Evolutionary conservation across 2,797 vertebrate species (phyloP).

Genomic region (Catamblyrhynchus diadema): DNA sequence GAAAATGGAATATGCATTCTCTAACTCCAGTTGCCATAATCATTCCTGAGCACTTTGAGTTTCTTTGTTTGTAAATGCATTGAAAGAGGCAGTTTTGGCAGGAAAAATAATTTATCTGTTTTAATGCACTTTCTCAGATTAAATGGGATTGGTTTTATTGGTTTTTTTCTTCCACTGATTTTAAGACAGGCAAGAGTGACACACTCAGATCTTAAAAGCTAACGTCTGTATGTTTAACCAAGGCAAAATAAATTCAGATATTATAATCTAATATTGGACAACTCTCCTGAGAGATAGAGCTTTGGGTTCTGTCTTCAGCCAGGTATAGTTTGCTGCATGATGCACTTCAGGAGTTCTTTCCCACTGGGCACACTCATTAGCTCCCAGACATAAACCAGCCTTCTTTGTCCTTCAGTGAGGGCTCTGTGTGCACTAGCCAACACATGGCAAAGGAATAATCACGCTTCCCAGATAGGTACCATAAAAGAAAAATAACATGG

Average conservation of each 20-base stretch:
- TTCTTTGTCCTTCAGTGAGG: neutral
- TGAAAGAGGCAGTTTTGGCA: neutral
- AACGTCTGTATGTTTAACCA: neutral
- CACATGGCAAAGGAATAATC: neutral
- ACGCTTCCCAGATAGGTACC: neutral
- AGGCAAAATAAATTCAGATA: neutral
- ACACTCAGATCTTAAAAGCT: neutral
- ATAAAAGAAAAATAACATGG: neutral
- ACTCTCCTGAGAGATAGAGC: neutral
- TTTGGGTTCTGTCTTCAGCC: neutral
- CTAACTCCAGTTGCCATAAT: neutral
- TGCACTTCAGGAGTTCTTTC: neutral
- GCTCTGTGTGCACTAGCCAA: neutral
- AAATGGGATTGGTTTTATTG: neutral
- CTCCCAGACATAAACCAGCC: neutral
- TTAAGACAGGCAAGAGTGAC: neutral
- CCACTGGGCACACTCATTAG: neutral
- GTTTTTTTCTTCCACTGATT: accelerated
- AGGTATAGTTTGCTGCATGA: neutral
- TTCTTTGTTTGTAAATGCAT: neutral
- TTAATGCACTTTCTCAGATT: neutral
- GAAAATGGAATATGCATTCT: neutral
- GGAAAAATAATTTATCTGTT: neutral
- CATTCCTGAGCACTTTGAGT: neutral
- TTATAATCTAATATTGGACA: neutral